Evolutionary conservation across 2,888 invertebrate genomes (phyloP).

Genomic region (Pedicia rivosa): DNA sequence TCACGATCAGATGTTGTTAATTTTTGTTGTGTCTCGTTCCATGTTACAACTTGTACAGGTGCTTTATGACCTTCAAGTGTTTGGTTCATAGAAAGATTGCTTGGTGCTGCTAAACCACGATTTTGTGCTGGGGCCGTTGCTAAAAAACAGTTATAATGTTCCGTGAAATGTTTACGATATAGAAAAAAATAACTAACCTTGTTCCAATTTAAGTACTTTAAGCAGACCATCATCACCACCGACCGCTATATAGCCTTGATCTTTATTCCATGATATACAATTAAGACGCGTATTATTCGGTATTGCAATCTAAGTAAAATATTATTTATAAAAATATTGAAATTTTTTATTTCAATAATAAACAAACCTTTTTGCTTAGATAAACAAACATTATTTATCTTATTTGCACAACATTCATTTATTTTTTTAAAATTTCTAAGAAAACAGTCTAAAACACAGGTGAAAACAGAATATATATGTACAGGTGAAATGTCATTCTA

Average conservation of each 20-base stretch:
- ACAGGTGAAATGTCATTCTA: no score
- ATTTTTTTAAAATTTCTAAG: no score
- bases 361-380: constrained; percentile 55
- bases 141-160: no score
- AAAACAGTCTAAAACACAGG: no score
- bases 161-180: no score
- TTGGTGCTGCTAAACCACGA: constrained; percentile 41
- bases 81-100: constrained; percentile 93
- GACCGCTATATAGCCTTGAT: constrained; percentile 90
- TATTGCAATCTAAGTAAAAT: constrained; percentile 65
- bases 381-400: constrained; percentile 46
- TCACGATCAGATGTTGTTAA: constrained; percentile 92
- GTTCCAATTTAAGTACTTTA: constrained; percentile 86
- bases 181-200: no score
- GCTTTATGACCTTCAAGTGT: constrained; percentile 91
- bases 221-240: constrained; percentile 93
- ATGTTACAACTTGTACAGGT: constrained; percentile 75
- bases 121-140: constrained; percentile 13
- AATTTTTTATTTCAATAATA: not conserved
- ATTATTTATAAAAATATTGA: not conserved
- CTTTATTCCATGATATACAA: constrained; percentile 91
- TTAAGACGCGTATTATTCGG: constrained; percentile 86
- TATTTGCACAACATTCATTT: no score
- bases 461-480: no score
- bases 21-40: constrained; percentile 96